phyloP scores from a whole-genome alignment of 1,140 invertebrate genomes.

The Steinernema khuongi region DNA sequence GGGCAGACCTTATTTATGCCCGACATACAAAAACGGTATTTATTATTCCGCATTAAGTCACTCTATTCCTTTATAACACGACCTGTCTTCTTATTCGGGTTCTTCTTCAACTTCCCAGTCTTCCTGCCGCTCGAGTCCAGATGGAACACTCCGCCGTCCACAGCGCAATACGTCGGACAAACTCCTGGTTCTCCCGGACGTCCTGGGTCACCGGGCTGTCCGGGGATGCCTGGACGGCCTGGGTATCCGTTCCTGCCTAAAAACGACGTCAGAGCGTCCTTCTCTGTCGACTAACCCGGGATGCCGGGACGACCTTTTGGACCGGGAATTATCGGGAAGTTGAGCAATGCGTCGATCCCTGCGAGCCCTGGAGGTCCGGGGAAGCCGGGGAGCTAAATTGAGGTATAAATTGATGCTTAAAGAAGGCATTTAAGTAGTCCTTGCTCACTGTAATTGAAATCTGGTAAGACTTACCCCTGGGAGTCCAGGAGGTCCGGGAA shows the following conservation, averaged over 20 bases:
- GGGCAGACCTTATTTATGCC: too few relatives aligned
- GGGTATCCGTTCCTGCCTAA: not conserved
- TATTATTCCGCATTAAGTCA: too few relatives aligned
- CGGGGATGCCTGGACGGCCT: not conserved
- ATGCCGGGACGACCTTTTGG: not conserved
- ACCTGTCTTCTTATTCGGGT: not conserved
- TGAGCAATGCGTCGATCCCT: not conserved
- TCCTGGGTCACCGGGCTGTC: not conserved
- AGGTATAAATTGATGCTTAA: conserved; percentile 11
- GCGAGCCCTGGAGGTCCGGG: conserved; percentile 39
- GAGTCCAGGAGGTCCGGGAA: conserved; percentile 50
- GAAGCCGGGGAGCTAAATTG: conserved; percentile 42
- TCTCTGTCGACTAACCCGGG: not conserved
- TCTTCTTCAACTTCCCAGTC: not conserved
- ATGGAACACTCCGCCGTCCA: not conserved
- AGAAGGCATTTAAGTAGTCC: too few relatives aligned
- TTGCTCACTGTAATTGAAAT: too few relatives aligned
- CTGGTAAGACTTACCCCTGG: too few relatives aligned
- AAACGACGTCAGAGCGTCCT: not conserved
- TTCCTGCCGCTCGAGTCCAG: not conserved
- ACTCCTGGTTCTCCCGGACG: not conserved
- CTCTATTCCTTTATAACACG: too few relatives aligned
- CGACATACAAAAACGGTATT: too few relatives aligned
- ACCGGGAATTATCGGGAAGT: not conserved
- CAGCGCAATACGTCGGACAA: not conserved